phyloP scores from a whole-genome alignment of 2,113 vertebrate species.

The Parus major region DNA sequence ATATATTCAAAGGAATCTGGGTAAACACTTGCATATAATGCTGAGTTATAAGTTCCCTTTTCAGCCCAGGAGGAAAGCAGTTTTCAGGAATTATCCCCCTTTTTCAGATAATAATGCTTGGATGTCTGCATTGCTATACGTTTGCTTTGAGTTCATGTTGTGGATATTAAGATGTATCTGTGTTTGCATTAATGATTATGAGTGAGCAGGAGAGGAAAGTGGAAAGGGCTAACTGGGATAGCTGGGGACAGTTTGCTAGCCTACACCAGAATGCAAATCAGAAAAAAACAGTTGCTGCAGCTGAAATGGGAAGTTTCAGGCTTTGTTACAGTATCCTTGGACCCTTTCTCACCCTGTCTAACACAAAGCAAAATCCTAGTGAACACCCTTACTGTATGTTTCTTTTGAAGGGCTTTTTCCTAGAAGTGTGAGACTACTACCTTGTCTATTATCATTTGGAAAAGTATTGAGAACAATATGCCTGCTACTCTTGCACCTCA shows the following conservation, averaged over 20 bases:
- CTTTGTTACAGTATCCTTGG: not conserved
- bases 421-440: not conserved
- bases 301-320: not conserved
- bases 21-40: not conserved
- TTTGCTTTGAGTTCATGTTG: not conserved
- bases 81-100: not conserved
- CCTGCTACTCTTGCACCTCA: not conserved
- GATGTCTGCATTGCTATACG: not conserved
- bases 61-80: not conserved
- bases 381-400: accelerated
- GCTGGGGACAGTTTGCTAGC: not conserved
- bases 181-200: not conserved
- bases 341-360: not conserved
- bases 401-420: not conserved
- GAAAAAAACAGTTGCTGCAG: not conserved
- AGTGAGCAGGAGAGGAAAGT: not conserved
- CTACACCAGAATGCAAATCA: not conserved
- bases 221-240: not conserved
- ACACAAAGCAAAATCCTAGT: not conserved
- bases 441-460: not conserved
- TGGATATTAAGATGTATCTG: not conserved
- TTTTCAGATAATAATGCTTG: not conserved
- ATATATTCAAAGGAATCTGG: not conserved
- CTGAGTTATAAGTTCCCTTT: not conserved
- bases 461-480: not conserved